Percentiles rank a stretch among this genome's conserved stretches.
Evolutionary conservation across 2,888 invertebrate genomes (phyloP).

Genomic region (Molorchus minor): DNA sequence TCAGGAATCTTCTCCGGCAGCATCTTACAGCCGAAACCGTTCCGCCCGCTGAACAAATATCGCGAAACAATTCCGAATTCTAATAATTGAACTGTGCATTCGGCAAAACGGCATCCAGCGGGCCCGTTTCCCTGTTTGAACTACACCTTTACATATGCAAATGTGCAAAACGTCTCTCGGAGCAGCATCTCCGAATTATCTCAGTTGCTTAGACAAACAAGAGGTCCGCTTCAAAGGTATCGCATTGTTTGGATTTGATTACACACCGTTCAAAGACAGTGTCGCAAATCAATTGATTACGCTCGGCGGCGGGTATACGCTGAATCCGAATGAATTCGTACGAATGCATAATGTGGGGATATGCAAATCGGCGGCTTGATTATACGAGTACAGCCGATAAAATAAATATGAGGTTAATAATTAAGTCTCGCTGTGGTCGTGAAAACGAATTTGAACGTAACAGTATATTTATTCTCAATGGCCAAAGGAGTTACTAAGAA

Average conservation of each 20-base stretch:
- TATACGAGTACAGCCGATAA: too few relatives aligned
- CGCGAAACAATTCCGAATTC: slow-evolving; percentile 41
- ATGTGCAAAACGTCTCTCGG: slow-evolving; percentile 40
- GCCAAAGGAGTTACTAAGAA: too few relatives aligned
- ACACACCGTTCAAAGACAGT: slow-evolving; percentile 40
- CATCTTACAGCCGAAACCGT: background rate
- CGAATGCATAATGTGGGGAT: slow-evolving; percentile 1
- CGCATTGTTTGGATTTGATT: slow-evolving; percentile 49
- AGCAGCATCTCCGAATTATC: slow-evolving; percentile 42
- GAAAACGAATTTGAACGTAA: background rate
- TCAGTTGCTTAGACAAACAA: slow-evolving; percentile 48
- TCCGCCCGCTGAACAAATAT: slow-evolving; percentile 40
- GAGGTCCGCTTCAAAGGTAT: slow-evolving; percentile 44
- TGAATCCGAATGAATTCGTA: slow-evolving; percentile 22
- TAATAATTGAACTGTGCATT: slow-evolving; percentile 47
- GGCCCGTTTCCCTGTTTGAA: slow-evolving; percentile 37
- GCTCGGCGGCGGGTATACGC: slow-evolving; percentile 23
- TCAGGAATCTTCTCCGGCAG: background rate
- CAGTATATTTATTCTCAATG: too few relatives aligned
- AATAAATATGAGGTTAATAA: background rate
- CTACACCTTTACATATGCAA: slow-evolving; percentile 51
- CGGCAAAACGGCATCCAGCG: slow-evolving; percentile 42
- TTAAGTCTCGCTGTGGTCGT: background rate
- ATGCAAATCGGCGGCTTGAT: slow-evolving; percentile 3
- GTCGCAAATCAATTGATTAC: slow-evolving; percentile 43